Base-by-base conservation (phyloP, 2,113 vertebrate genomes). In the Spilogale gracilis region DNA sequence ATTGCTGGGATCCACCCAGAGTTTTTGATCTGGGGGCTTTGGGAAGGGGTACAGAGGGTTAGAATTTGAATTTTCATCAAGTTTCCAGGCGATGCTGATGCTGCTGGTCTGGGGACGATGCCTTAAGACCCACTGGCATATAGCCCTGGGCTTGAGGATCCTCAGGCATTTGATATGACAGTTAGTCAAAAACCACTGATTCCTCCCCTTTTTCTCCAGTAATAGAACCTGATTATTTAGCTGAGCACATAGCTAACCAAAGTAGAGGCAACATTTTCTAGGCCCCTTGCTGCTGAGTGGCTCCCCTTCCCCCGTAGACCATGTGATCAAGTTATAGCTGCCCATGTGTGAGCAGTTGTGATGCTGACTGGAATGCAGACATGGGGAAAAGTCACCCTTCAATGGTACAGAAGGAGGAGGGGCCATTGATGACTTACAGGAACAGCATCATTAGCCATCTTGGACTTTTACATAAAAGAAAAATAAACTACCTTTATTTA, bases 401-500 rank as follows among this genome's bases (percentile, higher is more conserved):
- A 48, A 86, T 13, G 45, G 50, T 3, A 16, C 27, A 76, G 16
- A 86, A 86, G 63, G 65, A 63, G 3, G 12, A 90, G 21, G 32
- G 54, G 3, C 12, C 32, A 32, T 30, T 30, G 43, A 78, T 13
- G 56, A 94, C 8, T 95, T 71, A 74, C 10, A 83, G 27, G 80
- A 87, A 69, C 32, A 56, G 45, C 30, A 38, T 60, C 48, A 56
- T 93, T 56, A 89, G 65, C n/a, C 27, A 94, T 30, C 56, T 74
- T 69, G 65, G 50, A 63, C 63, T 92, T 85, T 23, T 63, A 73
- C 20, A 60, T 38, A 38, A 45, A 93, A 94, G 4, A 85, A 78
- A 95, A 74, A 56, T 54, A 73, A 93, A 76, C 27, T 73, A 16
- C 50, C n/a, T 89, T 79, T 60, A 89, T 89, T 79, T 85, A 93